Evolutionary conservation across 2,113 vertebrate genomes (phyloP).

Genomic region (Gnathonemus echidnorhynchus): DNA sequence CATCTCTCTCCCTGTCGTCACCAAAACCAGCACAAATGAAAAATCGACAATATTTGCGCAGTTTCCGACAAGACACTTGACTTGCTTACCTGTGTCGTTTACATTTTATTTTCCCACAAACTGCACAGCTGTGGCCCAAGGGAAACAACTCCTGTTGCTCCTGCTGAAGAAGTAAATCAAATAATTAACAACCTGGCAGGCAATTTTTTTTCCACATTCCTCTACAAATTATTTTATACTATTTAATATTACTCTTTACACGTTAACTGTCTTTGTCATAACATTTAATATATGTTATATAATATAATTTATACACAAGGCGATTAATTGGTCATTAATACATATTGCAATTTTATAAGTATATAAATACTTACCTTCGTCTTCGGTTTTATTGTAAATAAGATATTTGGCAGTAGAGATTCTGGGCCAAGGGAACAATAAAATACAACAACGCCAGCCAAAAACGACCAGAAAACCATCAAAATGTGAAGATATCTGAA

Average conservation of each 20-base stretch:
- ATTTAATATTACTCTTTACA: neutral
- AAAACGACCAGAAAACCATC: constrained; percentile 93
- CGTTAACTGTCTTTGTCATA: neutral
- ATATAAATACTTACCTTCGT: constrained; percentile 65
- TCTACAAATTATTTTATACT: neutral
- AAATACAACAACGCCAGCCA: constrained; percentile 86
- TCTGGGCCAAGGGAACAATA: constrained; percentile 84
- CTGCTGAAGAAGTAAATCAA: constrained; percentile 50
- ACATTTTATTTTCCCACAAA: constrained; percentile 92
- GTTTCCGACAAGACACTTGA: neutral
- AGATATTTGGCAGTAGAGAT: constrained; percentile 82
- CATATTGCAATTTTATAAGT: neutral
- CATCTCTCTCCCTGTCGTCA: neutral
- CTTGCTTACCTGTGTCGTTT: constrained; percentile 81
- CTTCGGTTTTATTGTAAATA: constrained; percentile 79
- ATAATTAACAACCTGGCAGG: neutral
- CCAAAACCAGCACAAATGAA: neutral
- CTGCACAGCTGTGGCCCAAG: constrained; percentile 84
- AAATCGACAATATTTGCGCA: neutral
- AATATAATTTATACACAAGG: neutral
- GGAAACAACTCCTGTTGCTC: constrained; percentile 86
- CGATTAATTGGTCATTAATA: neutral
- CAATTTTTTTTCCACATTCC: neutral
- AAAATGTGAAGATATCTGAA: constrained; percentile 85
- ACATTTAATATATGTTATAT: neutral